These are phyloP conservation scores for Choloepus hoffmanni DNA, from an alignment of 2,113 vertebrate genomes.

Conservation along the genomic window DNA sequence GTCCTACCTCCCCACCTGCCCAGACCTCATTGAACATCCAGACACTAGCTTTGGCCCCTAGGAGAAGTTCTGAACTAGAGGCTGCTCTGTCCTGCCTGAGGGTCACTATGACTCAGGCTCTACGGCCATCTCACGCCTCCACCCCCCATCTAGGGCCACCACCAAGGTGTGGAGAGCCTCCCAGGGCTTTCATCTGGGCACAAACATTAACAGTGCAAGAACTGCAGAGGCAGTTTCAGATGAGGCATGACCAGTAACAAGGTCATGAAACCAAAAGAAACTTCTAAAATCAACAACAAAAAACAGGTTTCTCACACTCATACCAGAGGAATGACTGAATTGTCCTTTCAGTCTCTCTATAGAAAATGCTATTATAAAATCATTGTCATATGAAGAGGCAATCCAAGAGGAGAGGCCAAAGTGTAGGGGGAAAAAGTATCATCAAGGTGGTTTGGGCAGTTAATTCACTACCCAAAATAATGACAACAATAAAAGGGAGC, in stretches of 20 bases:
- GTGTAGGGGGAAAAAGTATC: background rate
- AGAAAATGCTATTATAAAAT: background rate
- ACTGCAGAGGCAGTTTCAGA: background rate
- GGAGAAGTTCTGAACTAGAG: background rate
- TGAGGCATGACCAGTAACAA: background rate
- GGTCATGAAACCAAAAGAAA: background rate
- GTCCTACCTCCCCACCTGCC: background rate
- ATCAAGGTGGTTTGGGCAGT: background rate
- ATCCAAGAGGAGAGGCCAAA: background rate
- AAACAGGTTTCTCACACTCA: background rate
- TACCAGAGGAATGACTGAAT: background rate
- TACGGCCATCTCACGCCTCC: background rate
- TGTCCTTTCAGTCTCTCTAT: background rate
- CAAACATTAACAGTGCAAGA: background rate
- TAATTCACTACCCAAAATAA: background rate
- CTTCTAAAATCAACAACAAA: background rate
- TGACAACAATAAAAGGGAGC: background rate
- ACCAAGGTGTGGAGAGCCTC: no score
- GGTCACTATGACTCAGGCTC: background rate
- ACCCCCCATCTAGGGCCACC: background rate
- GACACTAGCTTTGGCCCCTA: background rate
- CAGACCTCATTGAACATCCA: background rate
- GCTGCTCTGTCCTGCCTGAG: background rate
- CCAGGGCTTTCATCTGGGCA: background rate
- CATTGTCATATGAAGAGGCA: background rate